A percentile compares a stretch with the other conserved stretches of the same genome.
These are phyloP conservation scores for Euwallacea similis DNA, from an alignment of 1,140 invertebrate species.

Conservation along the genomic window DNA sequence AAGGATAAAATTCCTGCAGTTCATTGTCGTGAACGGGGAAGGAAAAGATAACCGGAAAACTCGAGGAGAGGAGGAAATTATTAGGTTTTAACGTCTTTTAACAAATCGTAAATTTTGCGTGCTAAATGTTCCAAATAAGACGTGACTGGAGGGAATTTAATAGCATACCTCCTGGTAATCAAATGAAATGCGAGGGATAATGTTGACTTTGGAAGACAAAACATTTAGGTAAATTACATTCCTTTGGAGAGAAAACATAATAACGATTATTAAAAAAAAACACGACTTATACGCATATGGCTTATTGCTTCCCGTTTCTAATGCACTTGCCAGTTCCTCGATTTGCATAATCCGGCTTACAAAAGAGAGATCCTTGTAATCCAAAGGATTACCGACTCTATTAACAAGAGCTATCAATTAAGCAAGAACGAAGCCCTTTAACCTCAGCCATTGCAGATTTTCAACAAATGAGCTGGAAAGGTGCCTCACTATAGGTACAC, in stretches of 20 bases:
- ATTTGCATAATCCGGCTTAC: slow-evolving; percentile 21
- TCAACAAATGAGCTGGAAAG: slow-evolving; percentile 22
- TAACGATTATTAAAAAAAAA: not conserved
- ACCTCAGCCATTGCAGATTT: slow-evolving; percentile 17
- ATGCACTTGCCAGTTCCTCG: slow-evolving; percentile 2
- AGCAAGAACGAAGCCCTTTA: slow-evolving; percentile 17
- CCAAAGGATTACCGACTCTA: slow-evolving; percentile 11
- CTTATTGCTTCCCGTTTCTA: not conserved
- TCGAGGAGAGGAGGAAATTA: slow-evolving; percentile 7
- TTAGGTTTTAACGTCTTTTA: slow-evolving; percentile 24
- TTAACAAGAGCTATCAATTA: slow-evolving; percentile 23
- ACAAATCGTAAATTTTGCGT: slow-evolving; percentile 17
- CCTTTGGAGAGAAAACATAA: no score
- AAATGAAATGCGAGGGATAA: slow-evolving; percentile 1
- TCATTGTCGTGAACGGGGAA: slow-evolving; percentile 10
- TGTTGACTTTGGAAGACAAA: not conserved
- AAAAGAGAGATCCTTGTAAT: slow-evolving; percentile 18
- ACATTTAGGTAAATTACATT: no score
- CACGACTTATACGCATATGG: not conserved
- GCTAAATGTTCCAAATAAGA: slow-evolving; percentile 22
- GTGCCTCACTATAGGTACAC: not conserved
- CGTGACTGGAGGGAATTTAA: slow-evolving; percentile 17
- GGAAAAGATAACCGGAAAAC: slow-evolving; percentile 12
- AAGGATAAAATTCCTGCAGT: slow-evolving; percentile 6
- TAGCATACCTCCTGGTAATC: not conserved